phyloP scores from a whole-genome alignment of 1,140 invertebrate genomes.

The Neodiprion lecontei region DNA sequence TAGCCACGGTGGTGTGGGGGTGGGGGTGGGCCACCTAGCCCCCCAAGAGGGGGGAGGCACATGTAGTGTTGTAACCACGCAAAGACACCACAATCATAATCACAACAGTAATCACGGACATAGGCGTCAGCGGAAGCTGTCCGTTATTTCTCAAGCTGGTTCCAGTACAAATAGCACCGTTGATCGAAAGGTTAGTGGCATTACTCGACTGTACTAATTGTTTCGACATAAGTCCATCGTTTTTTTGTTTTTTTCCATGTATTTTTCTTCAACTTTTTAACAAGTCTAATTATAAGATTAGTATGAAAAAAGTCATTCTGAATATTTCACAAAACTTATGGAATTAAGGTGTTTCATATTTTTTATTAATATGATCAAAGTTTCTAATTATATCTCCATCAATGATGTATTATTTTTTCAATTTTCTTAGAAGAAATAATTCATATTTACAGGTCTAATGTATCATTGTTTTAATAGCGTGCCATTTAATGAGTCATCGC shows the following conservation, averaged over 20 bases:
- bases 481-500: too few species aligned
- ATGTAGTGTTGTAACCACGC: constrained; percentile 49
- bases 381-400: too few species aligned
- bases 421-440: too few species aligned
- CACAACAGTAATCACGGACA: constrained; percentile 32
- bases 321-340: too few species aligned
- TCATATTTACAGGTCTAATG: too few species aligned
- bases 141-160: constrained; percentile 46
- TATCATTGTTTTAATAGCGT: too few species aligned
- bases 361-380: too few species aligned
- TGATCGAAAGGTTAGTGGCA: constrained; percentile 47
- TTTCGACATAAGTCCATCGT: neutral
- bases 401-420: too few species aligned
- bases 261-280: constrained; percentile 11
- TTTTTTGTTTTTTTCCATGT: constrained; percentile 2
- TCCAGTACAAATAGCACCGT: constrained; percentile 44
- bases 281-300: neutral
- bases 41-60: constrained; percentile 50
- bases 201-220: constrained; percentile 1
- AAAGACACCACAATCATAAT: constrained; percentile 46
- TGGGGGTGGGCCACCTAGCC: constrained; percentile 58
- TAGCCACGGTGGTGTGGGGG: constrained; percentile 48
- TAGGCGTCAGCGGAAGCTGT: constrained; percentile 54
- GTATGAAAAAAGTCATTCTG: too few species aligned
- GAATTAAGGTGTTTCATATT: too few species aligned